Evolutionary conservation across 2,888 invertebrate species (phyloP).

Genomic region (Timandra comae): DNA sequence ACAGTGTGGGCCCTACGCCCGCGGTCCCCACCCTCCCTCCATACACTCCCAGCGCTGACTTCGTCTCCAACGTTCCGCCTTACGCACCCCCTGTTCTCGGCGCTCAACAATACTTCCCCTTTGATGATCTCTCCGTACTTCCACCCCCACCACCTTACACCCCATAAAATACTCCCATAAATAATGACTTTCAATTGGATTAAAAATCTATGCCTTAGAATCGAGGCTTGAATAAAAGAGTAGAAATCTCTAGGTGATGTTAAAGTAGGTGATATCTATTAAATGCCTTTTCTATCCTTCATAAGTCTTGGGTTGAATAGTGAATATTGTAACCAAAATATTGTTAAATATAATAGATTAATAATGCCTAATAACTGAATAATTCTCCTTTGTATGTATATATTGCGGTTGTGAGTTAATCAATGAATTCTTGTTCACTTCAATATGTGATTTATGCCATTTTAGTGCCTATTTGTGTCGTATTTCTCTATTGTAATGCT

Average conservation of each 20-base stretch:
- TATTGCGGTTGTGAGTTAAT: slow-evolving; percentile 66
- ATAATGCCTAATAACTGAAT: slow-evolving; percentile 5
- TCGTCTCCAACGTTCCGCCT: slow-evolving; percentile 41
- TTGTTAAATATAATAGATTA: slow-evolving; percentile 9
- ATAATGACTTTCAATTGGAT: slow-evolving; percentile 19
- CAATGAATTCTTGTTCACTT: slow-evolving; percentile 50
- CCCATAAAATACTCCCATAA: slow-evolving; percentile 49
- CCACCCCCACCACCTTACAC: slow-evolving; percentile 75
- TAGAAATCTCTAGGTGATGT: slow-evolving; percentile 14
- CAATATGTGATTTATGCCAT: slow-evolving; percentile 63
- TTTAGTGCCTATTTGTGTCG: slow-evolving; percentile 65
- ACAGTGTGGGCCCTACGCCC: slow-evolving; percentile 75
- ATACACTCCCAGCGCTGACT: slow-evolving; percentile 73
- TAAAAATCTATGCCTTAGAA: slow-evolving; percentile 18
- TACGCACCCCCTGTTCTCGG: slow-evolving; percentile 61
- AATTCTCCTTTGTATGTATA: slow-evolving; percentile 42
- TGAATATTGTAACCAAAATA: slow-evolving; percentile 8
- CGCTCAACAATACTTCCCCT: slow-evolving; percentile 65
- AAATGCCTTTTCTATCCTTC: slow-evolving; percentile 5
- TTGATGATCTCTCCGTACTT: slow-evolving; percentile 64
- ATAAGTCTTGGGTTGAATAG: slow-evolving; percentile 4
- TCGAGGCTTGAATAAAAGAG: slow-evolving; percentile 15
- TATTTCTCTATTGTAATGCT: slow-evolving; percentile 42
- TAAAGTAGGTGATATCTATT: background rate
- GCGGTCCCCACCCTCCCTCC: slow-evolving; percentile 77